These are phyloP conservation scores for Delichon dasypus DNA, from an alignment of 2,797 vertebrate genomes.

Conservation along the genomic window DNA sequence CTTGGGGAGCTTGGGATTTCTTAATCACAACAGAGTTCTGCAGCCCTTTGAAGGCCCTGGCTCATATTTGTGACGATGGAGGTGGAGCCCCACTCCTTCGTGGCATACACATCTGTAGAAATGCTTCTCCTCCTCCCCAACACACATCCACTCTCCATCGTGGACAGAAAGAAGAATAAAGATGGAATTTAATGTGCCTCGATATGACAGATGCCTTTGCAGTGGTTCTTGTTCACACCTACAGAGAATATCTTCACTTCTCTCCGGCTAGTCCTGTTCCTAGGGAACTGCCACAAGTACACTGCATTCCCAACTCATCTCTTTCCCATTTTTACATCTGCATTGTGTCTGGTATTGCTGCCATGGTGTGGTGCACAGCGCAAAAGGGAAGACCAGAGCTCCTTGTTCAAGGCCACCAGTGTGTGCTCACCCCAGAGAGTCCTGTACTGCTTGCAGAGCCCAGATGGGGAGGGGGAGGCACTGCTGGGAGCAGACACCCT, in stretches of 20 bases:
- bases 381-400: background rate
- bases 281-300: background rate
- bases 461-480: background rate
- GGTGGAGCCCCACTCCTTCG: background rate
- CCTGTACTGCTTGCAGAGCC: background rate
- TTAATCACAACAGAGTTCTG: background rate
- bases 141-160: fast-evolving
- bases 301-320: background rate
- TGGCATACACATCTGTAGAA: too few species aligned
- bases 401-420: background rate
- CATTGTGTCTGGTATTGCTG: fast-evolving
- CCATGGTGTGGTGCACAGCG: background rate
- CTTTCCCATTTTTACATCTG: background rate
- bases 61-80: background rate
- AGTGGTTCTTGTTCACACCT: background rate
- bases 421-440: background rate
- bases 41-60: background rate
- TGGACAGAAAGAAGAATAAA: background rate
- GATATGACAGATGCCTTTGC: background rate
- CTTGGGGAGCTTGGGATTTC: background rate
- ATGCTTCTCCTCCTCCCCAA: too few species aligned
- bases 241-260: background rate
- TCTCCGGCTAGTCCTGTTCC: background rate
- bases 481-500: background rate
- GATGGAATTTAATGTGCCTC: background rate